These are phyloP conservation scores for cattle (Bos taurus) DNA, from an alignment of 2,113 vertebrate species.

Conservation along the genomic window DNA sequence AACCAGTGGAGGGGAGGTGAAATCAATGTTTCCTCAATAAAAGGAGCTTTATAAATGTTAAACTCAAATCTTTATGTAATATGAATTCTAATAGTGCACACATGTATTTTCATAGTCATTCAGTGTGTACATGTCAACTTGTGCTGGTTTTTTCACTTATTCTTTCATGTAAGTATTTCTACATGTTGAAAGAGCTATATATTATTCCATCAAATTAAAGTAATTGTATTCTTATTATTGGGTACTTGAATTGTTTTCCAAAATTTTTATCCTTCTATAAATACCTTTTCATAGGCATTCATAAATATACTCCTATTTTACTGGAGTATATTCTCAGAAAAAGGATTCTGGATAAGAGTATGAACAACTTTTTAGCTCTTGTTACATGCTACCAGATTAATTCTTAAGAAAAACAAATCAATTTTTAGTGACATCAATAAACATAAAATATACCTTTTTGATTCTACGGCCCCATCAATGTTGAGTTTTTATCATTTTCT, in stretches of 20 bases:
- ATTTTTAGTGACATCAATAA: background rate
- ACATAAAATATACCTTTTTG: background rate
- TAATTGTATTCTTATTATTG: background rate
- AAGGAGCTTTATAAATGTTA: background rate
- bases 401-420: background rate
- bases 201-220: background rate
- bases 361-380: background rate
- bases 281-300: background rate
- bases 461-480: background rate
- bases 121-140: background rate
- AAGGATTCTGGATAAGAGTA: background rate
- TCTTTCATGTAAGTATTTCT: background rate
- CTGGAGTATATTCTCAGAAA: background rate
- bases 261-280: background rate
- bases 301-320: background rate
- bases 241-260: background rate
- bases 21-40: background rate
- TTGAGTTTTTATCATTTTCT: slow-evolving; percentile 4
- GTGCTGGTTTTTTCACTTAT: background rate
- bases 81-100: background rate
- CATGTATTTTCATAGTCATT: background rate
- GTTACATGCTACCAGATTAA: background rate
- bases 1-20: background rate
- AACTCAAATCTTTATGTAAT: background rate
- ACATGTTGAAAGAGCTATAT: background rate